These are phyloP conservation scores for Daphoenositta chrysoptera DNA, from an alignment of 2,113 vertebrate species.

Conservation along the genomic window DNA sequence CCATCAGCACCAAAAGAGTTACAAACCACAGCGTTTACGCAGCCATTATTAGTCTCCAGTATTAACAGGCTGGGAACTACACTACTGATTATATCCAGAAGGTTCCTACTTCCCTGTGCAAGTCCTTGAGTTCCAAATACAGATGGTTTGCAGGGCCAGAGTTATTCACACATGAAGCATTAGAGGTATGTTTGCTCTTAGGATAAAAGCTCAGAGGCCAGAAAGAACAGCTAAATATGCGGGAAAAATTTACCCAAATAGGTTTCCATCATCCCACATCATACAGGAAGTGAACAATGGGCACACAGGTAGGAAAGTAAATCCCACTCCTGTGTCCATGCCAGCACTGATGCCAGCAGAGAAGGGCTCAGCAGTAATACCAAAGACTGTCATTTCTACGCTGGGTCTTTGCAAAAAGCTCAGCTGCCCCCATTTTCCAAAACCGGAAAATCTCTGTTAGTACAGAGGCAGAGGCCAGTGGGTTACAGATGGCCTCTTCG, in stretches of 20 bases:
- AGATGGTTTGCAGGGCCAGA: background rate
- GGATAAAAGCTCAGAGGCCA: background rate
- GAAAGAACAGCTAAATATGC: background rate
- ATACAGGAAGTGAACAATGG: background rate
- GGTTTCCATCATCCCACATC: background rate
- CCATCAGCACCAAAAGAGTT: conserved; percentile 1
- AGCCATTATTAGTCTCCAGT: background rate
- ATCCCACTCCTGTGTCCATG: background rate
- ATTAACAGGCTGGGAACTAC: background rate
- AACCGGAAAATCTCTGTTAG: background rate
- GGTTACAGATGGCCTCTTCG: background rate
- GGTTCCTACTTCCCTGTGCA: background rate
- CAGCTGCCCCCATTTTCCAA: background rate
- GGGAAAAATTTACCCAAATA: background rate
- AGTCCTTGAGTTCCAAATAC: background rate
- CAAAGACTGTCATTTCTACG: accelerated
- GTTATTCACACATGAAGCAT: background rate
- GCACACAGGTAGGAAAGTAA: background rate
- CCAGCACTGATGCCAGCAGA: background rate
- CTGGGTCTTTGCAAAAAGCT: background rate
- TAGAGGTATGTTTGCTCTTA: background rate
- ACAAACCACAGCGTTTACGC: background rate
- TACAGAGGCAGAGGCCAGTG: background rate
- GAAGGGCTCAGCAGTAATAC: background rate
- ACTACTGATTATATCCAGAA: background rate